Evolutionary conservation across 2,113 vertebrate genomes (phyloP).

Genomic region (Nestor notabilis): DNA sequence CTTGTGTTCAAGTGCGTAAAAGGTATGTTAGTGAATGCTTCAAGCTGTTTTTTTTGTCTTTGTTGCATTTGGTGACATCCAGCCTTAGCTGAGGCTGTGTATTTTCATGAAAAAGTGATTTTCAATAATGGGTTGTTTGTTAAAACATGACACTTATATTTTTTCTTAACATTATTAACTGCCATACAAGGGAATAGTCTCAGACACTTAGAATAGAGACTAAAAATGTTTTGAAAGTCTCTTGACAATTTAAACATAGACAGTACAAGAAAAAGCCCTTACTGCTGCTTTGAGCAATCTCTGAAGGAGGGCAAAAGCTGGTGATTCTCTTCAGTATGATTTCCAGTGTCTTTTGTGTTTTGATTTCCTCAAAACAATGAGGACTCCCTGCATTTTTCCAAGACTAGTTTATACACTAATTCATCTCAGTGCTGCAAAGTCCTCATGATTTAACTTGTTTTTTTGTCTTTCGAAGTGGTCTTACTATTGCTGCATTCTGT

Average conservation of each 20-base stretch:
- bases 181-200: not conserved
- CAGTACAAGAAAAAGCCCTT: not conserved
- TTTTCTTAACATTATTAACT: not conserved
- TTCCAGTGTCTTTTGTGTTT: not conserved
- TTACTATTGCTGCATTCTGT: not conserved
- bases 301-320: not conserved
- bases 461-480: not conserved
- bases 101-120: not conserved
- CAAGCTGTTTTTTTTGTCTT: not conserved
- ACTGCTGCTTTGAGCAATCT: not conserved
- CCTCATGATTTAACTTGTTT: not conserved
- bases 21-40: slow-evolving; percentile 75
- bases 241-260: not conserved
- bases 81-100: not conserved
- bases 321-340: not conserved
- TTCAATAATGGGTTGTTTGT: not conserved
- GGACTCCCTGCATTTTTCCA: not conserved
- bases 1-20: slow-evolving; percentile 97
- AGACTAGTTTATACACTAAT: not conserved
- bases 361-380: not conserved
- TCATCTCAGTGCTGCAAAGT: not conserved
- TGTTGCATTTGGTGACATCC: not conserved
- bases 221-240: not conserved
- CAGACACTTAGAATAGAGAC: not conserved
- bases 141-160: not conserved